Evolutionary conservation across 1,140 invertebrate species (phyloP).

Genomic region (Listronotus oregonensis): DNA sequence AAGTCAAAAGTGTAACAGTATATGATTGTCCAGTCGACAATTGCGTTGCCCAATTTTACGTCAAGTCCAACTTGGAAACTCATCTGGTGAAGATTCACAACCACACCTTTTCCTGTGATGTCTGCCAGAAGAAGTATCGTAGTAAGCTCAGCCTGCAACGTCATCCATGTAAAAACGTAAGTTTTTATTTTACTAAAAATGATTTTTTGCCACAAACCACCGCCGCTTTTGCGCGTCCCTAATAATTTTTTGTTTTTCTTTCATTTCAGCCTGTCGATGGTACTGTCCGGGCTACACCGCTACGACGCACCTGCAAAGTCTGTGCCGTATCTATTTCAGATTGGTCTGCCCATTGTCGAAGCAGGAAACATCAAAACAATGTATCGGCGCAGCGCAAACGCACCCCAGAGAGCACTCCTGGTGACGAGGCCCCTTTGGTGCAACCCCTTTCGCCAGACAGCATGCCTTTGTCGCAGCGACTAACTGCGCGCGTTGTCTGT

Average conservation of each 20-base stretch:
- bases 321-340: not conserved
- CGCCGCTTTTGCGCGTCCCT: too few relatives aligned
- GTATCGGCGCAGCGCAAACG: not conserved
- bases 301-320: not conserved
- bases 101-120: not conserved
- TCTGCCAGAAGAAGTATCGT: not conserved
- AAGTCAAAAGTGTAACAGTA: too few relatives aligned
- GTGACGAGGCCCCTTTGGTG: constrained; percentile 1
- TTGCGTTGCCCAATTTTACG: too few relatives aligned
- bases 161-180: constrained; percentile 1
- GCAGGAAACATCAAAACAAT: not conserved
- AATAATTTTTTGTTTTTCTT: too few relatives aligned
- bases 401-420: not conserved
- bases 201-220: too few relatives aligned
- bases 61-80: too few relatives aligned
- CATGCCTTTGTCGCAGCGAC: constrained; percentile 1
- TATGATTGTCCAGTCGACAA: too few relatives aligned
- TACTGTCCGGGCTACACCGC: constrained; percentile 30
- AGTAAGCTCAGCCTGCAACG: too few relatives aligned
- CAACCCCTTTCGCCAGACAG: constrained; percentile 4
- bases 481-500: constrained; percentile 3
- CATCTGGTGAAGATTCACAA: too few relatives aligned
- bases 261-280: too few relatives aligned
- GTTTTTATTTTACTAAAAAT: too few relatives aligned
- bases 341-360: constrained; percentile 1